Evolutionary conservation across 2,888 invertebrate genomes (phyloP), one percentile per base, ranked within the genome.

Genomic region (Dasypogon diadema): DNA sequence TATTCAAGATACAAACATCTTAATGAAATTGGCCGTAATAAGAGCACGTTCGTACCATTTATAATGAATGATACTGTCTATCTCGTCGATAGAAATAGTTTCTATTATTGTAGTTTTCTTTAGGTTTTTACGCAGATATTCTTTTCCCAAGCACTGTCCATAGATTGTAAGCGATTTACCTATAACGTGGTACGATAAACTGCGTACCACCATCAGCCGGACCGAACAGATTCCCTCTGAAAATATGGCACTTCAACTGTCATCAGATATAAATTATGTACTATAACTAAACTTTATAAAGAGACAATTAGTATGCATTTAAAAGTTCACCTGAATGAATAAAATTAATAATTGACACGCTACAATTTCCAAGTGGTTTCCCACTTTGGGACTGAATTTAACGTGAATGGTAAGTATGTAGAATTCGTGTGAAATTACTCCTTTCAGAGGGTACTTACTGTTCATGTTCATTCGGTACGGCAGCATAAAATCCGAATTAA

Each of bases 301-400:
- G 48, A 48, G 16, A 48, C 21, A 63, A 63, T 63, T 63, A 63
- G 22, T 37, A 8, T 21, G 42, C 21, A 63, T 42, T 63, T 63
- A 63, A 18, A 18, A 16, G 30, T 5, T 5, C 3, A 18, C 42
- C n/a, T 21, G 37, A 10, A 22, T 37, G n/a, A 63, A 42, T 37
- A 18, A 37, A 18, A 63, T 63, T 63, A 63, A 63, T 42, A 63
- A 63, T 63, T 63, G 37, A 2, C n/a, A 12, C 16, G 42, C 18
- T 37, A 21, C 37, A 42, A 63, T 63, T 30, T 16, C 21, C 16
- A 60, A 30, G 30, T 30, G 4, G 30, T 5, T 30, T 30, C 30
- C 8, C 34, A 18, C 10, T 22, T 63, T 63, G 16, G 63, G 21
- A 16, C 18, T 42, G 63, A 18, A 18, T 42, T 42, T 21, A 37